Evolutionary conservation across 2,113 vertebrate species (phyloP).

Genomic region (Merops nubicus): DNA sequence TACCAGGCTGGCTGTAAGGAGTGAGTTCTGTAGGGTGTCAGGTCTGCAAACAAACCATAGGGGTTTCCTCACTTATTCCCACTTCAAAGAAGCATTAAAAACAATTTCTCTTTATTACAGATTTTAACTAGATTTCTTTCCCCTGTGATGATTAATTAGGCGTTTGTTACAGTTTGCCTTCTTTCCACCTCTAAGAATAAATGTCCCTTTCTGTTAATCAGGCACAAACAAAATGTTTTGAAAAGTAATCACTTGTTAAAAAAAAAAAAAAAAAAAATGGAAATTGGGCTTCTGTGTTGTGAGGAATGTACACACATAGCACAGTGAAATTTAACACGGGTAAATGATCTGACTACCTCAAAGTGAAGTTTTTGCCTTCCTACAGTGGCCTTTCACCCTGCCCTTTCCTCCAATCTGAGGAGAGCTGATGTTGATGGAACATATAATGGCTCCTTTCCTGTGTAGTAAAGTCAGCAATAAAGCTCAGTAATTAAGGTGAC

Average conservation of each 20-base stretch:
- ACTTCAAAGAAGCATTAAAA: constrained; percentile 77
- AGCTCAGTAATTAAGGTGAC: constrained; percentile 98
- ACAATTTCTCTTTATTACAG: constrained; percentile 74
- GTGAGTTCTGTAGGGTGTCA: constrained; percentile 62
- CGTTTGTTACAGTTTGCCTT: constrained; percentile 45
- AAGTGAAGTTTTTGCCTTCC: constrained; percentile 86
- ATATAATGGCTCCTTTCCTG: constrained; percentile 98
- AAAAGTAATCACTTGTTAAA: constrained; percentile 82
- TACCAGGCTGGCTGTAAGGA: constrained; percentile 17
- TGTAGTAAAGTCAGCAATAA: constrained; percentile 97
- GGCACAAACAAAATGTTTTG: constrained; percentile 83
- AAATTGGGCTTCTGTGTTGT: constrained; percentile 83
- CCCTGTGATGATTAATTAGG: constrained; percentile 75
- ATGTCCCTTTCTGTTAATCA: constrained; percentile 64
- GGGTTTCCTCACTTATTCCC: constrained; percentile 73
- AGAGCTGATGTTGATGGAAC: constrained; percentile 95
- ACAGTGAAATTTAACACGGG: constrained; percentile 83
- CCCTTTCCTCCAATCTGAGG: constrained; percentile 91
- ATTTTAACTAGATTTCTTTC: constrained; percentile 68
- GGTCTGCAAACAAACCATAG: constrained; percentile 66
- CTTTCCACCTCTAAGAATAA: constrained; percentile 71
- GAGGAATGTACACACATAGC: constrained; percentile 79
- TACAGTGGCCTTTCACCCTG: constrained; percentile 94
- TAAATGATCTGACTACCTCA: constrained; percentile 88
- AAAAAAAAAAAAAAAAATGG: constrained; percentile 72